Conservation (phyloP, 2,888 invertebrate species). For the Gymnocheta viridis region DNA sequence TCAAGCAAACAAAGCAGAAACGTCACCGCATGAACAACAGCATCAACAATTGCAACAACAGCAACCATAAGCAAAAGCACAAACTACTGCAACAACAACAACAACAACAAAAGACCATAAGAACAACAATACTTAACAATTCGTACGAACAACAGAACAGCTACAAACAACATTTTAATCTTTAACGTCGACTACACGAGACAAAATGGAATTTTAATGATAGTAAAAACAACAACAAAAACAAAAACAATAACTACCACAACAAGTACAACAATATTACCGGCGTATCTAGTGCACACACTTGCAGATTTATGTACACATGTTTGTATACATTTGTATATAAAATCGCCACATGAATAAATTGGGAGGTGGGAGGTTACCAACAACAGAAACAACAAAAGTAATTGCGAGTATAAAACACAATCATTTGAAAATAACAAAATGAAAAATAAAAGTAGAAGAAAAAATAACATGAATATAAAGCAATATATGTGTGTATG, state of each 20-base stretch:
- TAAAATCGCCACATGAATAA: neutral
- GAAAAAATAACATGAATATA: neutral
- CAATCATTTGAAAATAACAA: constrained; percentile 49
- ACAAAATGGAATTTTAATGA: constrained; percentile 76
- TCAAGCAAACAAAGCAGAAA: constrained; percentile 57
- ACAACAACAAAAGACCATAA: constrained; percentile 53
- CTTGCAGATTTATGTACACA: constrained; percentile 4
- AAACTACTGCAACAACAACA: constrained; percentile 29
- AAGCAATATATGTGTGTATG: constrained; percentile 14
- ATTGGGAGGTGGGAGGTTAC: constrained; percentile 58
- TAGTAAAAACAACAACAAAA: constrained; percentile 67
- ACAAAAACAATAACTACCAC: constrained; percentile 51
- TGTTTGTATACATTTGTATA: neutral
- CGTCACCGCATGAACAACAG: constrained; percentile 52
- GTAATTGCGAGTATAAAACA: constrained; percentile 33
- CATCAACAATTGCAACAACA: constrained; percentile 33
- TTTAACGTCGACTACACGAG: constrained; percentile 67
- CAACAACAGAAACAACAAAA: constrained; percentile 59
- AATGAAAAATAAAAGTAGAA: constrained; percentile 14
- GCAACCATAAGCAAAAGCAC: constrained; percentile 41
- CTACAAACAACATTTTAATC: constrained; percentile 35
- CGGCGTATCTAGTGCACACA: constrained; percentile 41
- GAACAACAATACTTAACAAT: constrained; percentile 65
- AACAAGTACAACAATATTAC: constrained; percentile 54
- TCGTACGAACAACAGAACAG: constrained; percentile 28